Base-by-base conservation (phyloP, 2,797 vertebrate genomes). In the Tympanoctomys barrerae region DNA sequence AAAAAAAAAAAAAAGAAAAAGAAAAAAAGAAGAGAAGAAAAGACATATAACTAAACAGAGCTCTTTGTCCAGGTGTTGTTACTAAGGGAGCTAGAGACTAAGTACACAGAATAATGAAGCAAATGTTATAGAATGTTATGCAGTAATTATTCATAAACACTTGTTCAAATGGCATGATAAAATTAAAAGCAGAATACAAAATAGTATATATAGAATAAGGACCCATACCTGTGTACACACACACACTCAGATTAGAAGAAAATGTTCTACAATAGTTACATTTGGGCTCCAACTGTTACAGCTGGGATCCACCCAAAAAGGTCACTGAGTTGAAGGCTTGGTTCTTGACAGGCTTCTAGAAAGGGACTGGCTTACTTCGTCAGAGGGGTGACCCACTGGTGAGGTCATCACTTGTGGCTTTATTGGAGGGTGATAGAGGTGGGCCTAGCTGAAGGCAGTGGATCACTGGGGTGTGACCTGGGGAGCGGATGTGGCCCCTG, bases 111-210 rank as follows among this genome's bases (percentile, higher is more conserved):
- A 88, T 31, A 31, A 90, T 26, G 46, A 95, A 85, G 61, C 73
- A 91, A 87, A 82, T 26, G 33, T 90, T 11, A 75, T 2, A 87
- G 52, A 66, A 89, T 82, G 21, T 18, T 22, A 87, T 21, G 31
- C 26, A 80, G 19, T 70, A 19, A 46, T 62, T 90, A 46, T 18
- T 87, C 64, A 91, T n/a, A 79, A 94, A 83, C 46, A n/a, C 22
- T 66, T 86, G 80, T 46, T 83, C 14, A 93, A 89, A 49, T 19
- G 39, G 31, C 19, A 80, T 52, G 79, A 86, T 73, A 71, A 92
- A 71, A 89, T 80, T 73, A 81, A 92, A 96, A 84, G 71, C 1
- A 28, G 22, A 96, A 92, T 6, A 77, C 13, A 87, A 90, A 90
- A 71, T 7, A 39, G 86, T 21, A 88, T 28, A 81, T 9, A 70